Base-by-base conservation (phyloP, 2,888 invertebrate species). In the Athripsodes cinereus region DNA sequence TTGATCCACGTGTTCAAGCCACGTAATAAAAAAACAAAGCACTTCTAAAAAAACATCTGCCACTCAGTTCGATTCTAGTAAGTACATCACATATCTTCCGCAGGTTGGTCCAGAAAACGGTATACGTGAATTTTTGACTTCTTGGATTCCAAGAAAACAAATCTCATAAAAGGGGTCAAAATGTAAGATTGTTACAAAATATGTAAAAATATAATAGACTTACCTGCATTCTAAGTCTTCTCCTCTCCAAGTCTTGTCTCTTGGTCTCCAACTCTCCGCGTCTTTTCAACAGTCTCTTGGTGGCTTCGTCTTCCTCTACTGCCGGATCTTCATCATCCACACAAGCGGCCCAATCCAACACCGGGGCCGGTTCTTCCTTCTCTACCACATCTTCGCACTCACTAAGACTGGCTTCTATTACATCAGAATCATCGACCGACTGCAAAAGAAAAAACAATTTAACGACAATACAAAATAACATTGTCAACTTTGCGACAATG, bases 311-410 rank as follows among this genome's bases (percentile, higher is more conserved):
- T 20, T 52, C 57, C 19, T 47, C 47, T 48, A 68, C 68, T 21
- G 21, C 11, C 13, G 31, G 26, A 10, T 50, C 55, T 5, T 19
- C 40, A 8, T 26, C 44, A 22, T 71, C 71, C 13, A 34, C 55
- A 22, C 55, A 52, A n/a, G 59, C 53, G 48, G 68, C 68, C 66
- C 67, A 64, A 66, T 67, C 65, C 57, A 67, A 55, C 64, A 65
- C 34, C 65, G 61, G 53, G 66, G 66, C 54, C 60, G 63, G 62
- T 62, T 70, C 65, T 66, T 84, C 84, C 67, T 82, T 81, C 16
- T 69, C 68, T 49, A 69, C 71, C 49, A 73, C 76, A 61, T 75
- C 76, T 49, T 59, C 60, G 3, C 80, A 81, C 66, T 84, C 84
- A 67, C 82, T 82, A 6, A 63, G 34, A 48, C 63, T 63, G 26